A percentile compares a stretch with the other conserved stretches of the same genome.
These are phyloP conservation scores for Cygnus atratus DNA, from an alignment of 2,113 vertebrate species.

Conservation along the genomic window DNA sequence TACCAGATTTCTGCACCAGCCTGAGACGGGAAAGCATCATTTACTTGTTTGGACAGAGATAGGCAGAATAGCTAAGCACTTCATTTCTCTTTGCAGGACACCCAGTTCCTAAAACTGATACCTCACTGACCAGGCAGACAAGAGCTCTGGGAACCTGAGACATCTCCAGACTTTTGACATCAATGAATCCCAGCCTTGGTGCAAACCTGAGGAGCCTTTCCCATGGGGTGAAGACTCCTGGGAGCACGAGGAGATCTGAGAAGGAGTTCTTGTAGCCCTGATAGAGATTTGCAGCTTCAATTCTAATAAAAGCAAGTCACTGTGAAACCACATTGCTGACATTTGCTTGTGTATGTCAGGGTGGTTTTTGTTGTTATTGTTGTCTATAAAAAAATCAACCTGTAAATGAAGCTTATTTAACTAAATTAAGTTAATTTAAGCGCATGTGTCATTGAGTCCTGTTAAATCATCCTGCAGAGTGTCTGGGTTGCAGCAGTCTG, in stretches of 20 bases:
- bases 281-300: slow-evolving; percentile 1
- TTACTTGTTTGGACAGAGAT: neutral
- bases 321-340: neutral
- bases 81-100: slow-evolving; percentile 16
- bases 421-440: neutral
- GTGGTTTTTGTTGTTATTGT: neutral
- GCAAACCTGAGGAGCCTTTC: neutral
- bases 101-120: slow-evolving; percentile 22
- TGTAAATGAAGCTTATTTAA: slow-evolving; percentile 13
- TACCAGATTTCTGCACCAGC: too few relatives aligned
- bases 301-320: slow-evolving; percentile 45
- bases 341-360: neutral
- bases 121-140: neutral
- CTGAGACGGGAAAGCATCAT: neutral
- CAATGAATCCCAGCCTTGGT: neutral
- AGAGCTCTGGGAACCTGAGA: neutral
- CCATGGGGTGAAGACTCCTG: neutral
- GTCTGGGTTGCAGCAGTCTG: neutral
- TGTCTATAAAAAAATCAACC: neutral
- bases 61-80: neutral
- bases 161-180: neutral
- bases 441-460: neutral
- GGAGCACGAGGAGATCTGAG: neutral
- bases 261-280: neutral
- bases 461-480: neutral